phyloP scores from a whole-genome alignment of 2,113 vertebrate species.

The Accipiter virgatus region DNA sequence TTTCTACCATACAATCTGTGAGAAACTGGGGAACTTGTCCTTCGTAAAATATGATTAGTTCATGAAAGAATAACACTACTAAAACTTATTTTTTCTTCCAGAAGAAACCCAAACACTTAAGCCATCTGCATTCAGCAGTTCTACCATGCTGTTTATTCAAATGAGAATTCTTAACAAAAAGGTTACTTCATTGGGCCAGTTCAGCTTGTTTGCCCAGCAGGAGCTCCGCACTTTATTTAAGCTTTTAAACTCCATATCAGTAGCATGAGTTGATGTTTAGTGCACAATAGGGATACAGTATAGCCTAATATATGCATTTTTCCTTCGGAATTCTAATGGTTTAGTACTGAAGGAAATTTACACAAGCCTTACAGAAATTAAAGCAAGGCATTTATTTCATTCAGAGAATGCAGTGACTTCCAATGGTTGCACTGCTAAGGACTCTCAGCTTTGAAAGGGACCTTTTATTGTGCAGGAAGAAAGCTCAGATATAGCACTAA shows the following conservation, averaged over 20 bases:
- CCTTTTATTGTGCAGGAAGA: conserved; percentile 78
- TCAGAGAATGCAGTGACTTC: conserved; percentile 76
- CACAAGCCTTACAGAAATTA: conserved; percentile 70
- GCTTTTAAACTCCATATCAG: conserved; percentile 69
- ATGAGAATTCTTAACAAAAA: conserved; percentile 71
- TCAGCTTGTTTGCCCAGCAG: conserved; percentile 68
- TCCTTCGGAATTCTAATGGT: conserved; percentile 69
- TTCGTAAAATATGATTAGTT: background rate
- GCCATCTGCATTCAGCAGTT: conserved; percentile 69
- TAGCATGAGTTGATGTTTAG: conserved; percentile 59
- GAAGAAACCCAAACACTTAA: conserved; percentile 12
- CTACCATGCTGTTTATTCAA: conserved; percentile 75
- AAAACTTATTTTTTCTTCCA: background rate
- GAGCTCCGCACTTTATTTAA: conserved; percentile 62
- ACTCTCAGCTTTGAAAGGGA: conserved; percentile 73
- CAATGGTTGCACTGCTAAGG: conserved; percentile 48
- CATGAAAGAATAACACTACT: background rate
- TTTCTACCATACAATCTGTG: background rate
- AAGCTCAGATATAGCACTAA: conserved; percentile 59
- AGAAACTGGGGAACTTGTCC: background rate
- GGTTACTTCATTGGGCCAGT: conserved; percentile 60
- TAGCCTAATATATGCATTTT: conserved; percentile 75
- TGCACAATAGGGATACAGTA: conserved; percentile 76
- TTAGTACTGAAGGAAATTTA: conserved; percentile 62
- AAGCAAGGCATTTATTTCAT: conserved; percentile 76